Evolutionary conservation across 2,888 invertebrate species (phyloP).

Genomic region (Xylophagus ater): DNA sequence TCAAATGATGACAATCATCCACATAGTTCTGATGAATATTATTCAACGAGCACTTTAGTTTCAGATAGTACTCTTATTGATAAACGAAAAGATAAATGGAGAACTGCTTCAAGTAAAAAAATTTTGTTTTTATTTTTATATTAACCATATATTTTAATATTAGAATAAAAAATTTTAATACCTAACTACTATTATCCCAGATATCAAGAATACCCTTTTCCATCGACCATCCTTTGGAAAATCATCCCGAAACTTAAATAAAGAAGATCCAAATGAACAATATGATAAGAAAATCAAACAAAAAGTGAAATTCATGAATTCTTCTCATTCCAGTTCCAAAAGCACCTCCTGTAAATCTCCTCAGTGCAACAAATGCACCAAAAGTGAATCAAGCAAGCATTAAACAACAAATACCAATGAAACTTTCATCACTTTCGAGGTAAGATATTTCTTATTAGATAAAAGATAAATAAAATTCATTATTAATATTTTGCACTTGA

Average conservation of each 20-base stretch:
- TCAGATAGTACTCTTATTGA: slow-evolving; percentile 28
- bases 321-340: slow-evolving; percentile 33
- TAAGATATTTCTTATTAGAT: slow-evolving; percentile 12
- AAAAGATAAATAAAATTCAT: neutral
- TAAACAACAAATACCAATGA: slow-evolving; percentile 82
- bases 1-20: slow-evolving; percentile 29
- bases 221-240: slow-evolving; percentile 17
- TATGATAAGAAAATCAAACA: too few species aligned
- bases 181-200: slow-evolving; percentile 6
- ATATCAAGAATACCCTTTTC: slow-evolving; percentile 19
- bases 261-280: slow-evolving; percentile 13
- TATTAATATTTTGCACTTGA: neutral
- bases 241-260: neutral
- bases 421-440: slow-evolving; percentile 55
- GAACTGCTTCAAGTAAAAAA: slow-evolving; percentile 30
- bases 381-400: slow-evolving; percentile 53
- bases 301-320: too few species aligned
- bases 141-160: too few species aligned
- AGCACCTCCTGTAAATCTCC: slow-evolving; percentile 58
- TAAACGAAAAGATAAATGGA: slow-evolving; percentile 39
- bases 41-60: slow-evolving; percentile 13
- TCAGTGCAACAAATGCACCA: slow-evolving; percentile 69
- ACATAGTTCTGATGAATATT: slow-evolving; percentile 23
- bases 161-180: neutral
- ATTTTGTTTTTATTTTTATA: too few species aligned